These are phyloP conservation scores for Diglossa cyanea DNA, from an alignment of 2,797 vertebrate genomes.

Conservation along the genomic window DNA sequence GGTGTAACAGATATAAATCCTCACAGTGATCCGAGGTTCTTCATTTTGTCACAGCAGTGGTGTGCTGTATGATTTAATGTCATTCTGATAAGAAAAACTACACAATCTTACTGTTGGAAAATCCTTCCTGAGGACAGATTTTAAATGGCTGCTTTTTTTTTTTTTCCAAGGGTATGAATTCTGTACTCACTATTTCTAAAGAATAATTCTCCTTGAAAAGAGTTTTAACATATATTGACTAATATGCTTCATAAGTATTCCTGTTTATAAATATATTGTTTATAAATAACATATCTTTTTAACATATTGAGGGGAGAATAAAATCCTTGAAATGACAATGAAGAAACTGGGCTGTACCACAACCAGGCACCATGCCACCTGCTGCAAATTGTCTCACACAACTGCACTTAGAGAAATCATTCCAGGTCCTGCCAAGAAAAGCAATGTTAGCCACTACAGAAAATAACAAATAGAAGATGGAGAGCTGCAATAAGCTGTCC, in stretches of 20 bases:
- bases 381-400: background rate
- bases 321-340: background rate
- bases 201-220: background rate
- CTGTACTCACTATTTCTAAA: background rate
- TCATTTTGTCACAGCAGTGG: background rate
- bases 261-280: background rate
- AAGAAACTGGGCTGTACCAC: background rate
- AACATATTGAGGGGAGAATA: background rate
- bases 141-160: background rate
- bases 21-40: background rate
- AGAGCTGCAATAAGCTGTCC: background rate
- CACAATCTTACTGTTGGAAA: background rate
- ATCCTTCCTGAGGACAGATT: background rate
- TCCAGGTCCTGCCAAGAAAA: conserved; percentile 41
- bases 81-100: background rate
- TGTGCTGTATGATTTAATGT: background rate
- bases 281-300: background rate
- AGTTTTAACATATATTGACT: background rate
- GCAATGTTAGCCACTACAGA: background rate
- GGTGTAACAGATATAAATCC: background rate
- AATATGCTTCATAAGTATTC: background rate
- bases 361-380: conserved; percentile 7
- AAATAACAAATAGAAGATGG: background rate
- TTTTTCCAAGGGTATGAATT: background rate
- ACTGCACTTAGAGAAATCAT: conserved; percentile 41